Conservation (phyloP, 92 coral and sea anemone species). For the Anthopleura xanthogrammica region DNA sequence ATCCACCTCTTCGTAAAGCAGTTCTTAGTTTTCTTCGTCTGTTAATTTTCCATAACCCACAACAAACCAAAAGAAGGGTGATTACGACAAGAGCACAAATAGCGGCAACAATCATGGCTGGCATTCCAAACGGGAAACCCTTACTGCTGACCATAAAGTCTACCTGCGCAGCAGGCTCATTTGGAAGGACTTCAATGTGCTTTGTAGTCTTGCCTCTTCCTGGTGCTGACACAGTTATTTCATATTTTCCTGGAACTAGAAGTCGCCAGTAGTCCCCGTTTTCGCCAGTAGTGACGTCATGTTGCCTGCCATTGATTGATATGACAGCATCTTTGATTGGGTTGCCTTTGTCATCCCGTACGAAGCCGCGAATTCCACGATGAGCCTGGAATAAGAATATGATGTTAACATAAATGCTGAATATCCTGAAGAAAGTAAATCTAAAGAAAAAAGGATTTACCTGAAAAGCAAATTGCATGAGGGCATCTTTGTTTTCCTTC, state of each 20-base stretch:
- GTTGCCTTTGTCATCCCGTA: constrained; percentile 76
- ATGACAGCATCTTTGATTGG: constrained; percentile 76
- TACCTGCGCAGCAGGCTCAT: constrained; percentile 65
- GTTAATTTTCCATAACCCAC: constrained; percentile 74
- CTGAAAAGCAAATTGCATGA: constrained; percentile 79
- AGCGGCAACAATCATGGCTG: constrained; percentile 63
- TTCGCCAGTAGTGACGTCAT: constrained; percentile 82
- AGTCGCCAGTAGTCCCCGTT: constrained; percentile 98
- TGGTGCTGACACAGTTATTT: constrained; percentile 75
- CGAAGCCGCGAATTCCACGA: constrained; percentile 89
- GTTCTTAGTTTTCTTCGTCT: constrained; percentile 64
- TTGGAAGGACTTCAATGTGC: constrained; percentile 64
- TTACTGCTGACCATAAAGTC: constrained; percentile 60
- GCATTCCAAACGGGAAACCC: constrained; percentile 70
- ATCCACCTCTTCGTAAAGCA: constrained; percentile 72
- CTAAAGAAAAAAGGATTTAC: constrained; percentile 27
- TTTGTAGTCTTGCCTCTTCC: constrained; percentile 61
- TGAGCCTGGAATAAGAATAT: constrained; percentile 65
- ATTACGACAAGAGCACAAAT: constrained; percentile 56
- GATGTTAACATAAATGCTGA: not conserved
- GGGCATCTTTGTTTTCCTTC: constrained; percentile 79
- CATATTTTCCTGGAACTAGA: constrained; percentile 83
- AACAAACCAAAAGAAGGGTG: constrained; percentile 53
- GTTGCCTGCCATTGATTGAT: constrained; percentile 67
- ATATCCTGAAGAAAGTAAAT: not conserved